Evolutionary conservation across 2,888 invertebrate genomes (phyloP).

Genomic region (Leptothorax acervorum): DNA sequence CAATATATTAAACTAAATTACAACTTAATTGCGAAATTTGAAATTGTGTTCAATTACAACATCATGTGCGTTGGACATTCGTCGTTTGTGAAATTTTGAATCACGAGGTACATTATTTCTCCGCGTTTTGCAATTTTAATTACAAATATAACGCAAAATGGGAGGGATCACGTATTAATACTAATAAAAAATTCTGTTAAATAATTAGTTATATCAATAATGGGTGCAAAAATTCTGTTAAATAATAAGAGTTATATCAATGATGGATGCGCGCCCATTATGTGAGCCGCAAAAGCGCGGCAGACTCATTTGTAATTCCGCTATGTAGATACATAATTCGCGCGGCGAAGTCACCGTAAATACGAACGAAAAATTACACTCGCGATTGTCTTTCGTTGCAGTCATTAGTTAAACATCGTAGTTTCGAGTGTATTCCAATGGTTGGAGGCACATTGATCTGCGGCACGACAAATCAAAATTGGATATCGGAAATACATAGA

Average conservation of each 20-base stretch:
- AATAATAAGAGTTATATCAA: conserved; percentile 12
- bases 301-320: conserved; percentile 17
- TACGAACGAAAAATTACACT: conserved; percentile 26
- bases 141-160: not conserved
- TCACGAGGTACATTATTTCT: not conserved
- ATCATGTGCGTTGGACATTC: conserved; percentile 4
- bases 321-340: not conserved
- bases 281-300: not conserved
- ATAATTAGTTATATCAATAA: conserved; percentile 16
- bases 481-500: not conserved
- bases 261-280: not conserved
- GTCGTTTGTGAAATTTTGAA: conserved; percentile 30
- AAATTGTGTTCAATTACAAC: conserved; percentile 39
- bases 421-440: not conserved
- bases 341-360: not conserved
- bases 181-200: conserved; percentile 22
- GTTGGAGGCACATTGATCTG: not conserved
- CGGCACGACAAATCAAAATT: not conserved
- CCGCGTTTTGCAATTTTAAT: conserved; percentile 30
- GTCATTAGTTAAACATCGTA: not conserved
- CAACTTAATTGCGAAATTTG: conserved; percentile 42
- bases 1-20: conserved; percentile 49
- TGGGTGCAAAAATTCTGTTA: conserved; percentile 16
- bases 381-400: not conserved
- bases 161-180: conserved; percentile 9